Base-by-base conservation (phyloP, 2,888 invertebrate genomes). In the Chrysina gloriosa region DNA sequence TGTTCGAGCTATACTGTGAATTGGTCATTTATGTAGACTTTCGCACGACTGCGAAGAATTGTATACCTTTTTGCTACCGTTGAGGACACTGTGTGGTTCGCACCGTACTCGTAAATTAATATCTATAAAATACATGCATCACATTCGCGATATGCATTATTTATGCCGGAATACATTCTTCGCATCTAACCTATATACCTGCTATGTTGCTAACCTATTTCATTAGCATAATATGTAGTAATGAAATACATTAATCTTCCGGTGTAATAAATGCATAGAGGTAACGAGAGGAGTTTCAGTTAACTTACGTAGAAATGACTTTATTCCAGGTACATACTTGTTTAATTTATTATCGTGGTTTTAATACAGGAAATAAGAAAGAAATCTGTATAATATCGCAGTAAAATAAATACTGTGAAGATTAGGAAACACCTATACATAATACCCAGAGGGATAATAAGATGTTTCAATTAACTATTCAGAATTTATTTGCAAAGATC, bases 11-110 rank as follows among this genome's bases (percentile, higher is more conserved):
- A 52, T 31, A 25, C 25, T 9, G 25, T 19, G n/a, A 3, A 23
- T 7, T 21, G 21, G 19, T 56, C 56, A 23, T 42, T 42, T 42
- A 58, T 23, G 58, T 42, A 61, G 19, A 61, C 29, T 61, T 61
- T 61, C 25, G 16, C 25, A 25, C 39, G 36, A n/a, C 25, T n/a
- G 7, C 27, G 42, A 42, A 36, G 27, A 36, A 16, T 31, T 19
- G 27, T 14, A 19, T 42, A 11, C 42, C 27, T 61, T 61, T 61
- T 27, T 25, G 31, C 23, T 6, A 14, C 14, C 23, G 27, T 25
- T 25, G 6, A 23, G 3, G 14, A 9, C 31, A 19, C 31, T 52
- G 52, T 19, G 19, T 31, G 9, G 52, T 31, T 52, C 52, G 19
- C 31, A 52, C n/a, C 16, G 31, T 16, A 29, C 16, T 9, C 16